A percentile compares a stretch with the other conserved stretches of the same genome.
phyloP scores from a whole-genome alignment of 2,888 invertebrate species.

The Cremastinae sp. region DNA sequence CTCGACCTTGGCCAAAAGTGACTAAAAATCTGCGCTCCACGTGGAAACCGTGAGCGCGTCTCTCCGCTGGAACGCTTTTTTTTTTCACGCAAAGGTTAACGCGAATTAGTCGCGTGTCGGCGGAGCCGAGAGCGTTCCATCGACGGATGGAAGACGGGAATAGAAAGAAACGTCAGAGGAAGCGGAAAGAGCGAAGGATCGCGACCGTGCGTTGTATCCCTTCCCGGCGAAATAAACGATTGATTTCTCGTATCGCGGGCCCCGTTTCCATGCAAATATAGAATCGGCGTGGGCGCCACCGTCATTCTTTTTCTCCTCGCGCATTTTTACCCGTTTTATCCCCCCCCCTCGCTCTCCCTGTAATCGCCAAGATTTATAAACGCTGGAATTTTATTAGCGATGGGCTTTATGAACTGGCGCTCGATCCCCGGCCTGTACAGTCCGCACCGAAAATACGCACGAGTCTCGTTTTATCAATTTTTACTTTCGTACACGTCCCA shows the following conservation, averaged over 20 bases:
- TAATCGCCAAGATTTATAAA: too few species aligned
- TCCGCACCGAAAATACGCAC: too few species aligned
- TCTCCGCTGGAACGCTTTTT: constrained; percentile 43
- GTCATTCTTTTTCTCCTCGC: constrained; percentile 50
- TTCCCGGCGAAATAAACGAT: constrained; percentile 42
- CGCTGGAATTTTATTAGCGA: too few species aligned
- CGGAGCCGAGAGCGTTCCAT: constrained; percentile 28
- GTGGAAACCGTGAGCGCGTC: constrained; percentile 37
- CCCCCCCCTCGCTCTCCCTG: constrained; percentile 47
- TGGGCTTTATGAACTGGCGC: too few species aligned
- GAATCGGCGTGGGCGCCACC: constrained; percentile 65
- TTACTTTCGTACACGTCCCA: too few species aligned
- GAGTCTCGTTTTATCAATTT: too few species aligned
- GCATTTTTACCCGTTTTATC: too few species aligned
- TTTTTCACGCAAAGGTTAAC: constrained; percentile 53
- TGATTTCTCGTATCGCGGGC: constrained; percentile 58
- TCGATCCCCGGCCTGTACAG: too few species aligned
- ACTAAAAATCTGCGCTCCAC: constrained; percentile 55
- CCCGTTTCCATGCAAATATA: constrained; percentile 66
- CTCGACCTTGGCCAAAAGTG: constrained; percentile 46
- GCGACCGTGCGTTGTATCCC: neutral
- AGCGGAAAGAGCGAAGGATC: constrained; percentile 7
- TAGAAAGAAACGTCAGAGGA: constrained; percentile 13
- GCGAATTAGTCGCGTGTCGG: constrained; percentile 47
- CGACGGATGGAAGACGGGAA: constrained; percentile 33